Percentiles rank a stretch among this genome's conserved stretches.
These are phyloP conservation scores for Pedicia rivosa DNA, from an alignment of 2,888 invertebrate genomes.

Conservation along the genomic window DNA sequence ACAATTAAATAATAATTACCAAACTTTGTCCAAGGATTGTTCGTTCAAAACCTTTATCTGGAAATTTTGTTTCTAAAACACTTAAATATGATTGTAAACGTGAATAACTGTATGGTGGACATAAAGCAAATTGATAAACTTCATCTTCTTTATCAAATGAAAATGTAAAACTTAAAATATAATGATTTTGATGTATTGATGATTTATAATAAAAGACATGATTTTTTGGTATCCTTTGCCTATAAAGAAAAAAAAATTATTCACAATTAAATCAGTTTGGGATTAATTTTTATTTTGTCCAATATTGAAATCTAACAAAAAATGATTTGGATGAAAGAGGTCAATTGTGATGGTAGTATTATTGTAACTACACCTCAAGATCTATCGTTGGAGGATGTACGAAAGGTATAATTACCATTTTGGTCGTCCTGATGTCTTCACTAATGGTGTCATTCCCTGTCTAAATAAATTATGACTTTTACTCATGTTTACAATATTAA, in stretches of 20 bases:
- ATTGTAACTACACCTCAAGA: conserved; percentile 91
- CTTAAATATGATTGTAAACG: conserved; percentile 72
- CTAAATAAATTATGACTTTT: conserved; percentile 81
- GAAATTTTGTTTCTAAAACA: conserved; percentile 44
- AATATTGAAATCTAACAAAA: conserved; percentile 34
- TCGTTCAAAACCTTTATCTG: conserved; percentile 43
- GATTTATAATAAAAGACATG: conserved; percentile 89
- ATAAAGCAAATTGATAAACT: conserved; percentile 86
- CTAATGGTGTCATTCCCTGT: conserved; percentile 83
- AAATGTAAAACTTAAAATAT: conserved; percentile 86
- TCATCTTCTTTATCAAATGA: conserved; percentile 91
- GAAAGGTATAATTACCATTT: conserved; percentile 96
- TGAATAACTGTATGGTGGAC: conserved; percentile 92
- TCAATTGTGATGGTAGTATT: conserved; percentile 71
- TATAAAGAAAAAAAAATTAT: not conserved
- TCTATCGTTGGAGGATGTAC: conserved; percentile 82
- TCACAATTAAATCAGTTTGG: not conserved
- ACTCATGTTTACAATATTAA: conserved; percentile 93
- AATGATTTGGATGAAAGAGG: conserved; percentile 68
- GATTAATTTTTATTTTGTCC: not conserved
- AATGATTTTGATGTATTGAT: conserved; percentile 72
- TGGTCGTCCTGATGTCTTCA: conserved; percentile 76
- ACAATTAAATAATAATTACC: conserved; percentile 29
- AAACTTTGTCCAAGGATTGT: conserved; percentile 51
- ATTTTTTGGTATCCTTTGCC: conserved; percentile 60